Evolutionary conservation across 2,797 vertebrate genomes (phyloP), one percentile per base, ranked within the genome.

Genomic region (Urophycis tenuis): DNA sequence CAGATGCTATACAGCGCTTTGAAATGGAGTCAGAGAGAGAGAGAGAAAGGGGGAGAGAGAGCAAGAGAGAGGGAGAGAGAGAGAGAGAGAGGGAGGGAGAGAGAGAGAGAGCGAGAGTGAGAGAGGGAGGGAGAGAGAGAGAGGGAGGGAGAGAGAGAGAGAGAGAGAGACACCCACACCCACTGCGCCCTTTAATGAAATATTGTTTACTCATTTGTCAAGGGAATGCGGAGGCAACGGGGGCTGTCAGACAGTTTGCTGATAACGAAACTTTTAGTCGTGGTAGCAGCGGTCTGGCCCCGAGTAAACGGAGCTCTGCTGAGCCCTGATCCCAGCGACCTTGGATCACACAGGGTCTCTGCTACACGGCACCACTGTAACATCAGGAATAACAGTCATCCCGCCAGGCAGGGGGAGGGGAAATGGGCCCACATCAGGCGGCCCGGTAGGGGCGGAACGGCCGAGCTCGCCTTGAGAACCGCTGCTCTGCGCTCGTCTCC

Each of bases 191-290:
- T 75, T 75, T 79, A 69, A 19, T 32, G 74, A 80, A 72, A 77
- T 81, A 79, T 82, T 83, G 81, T 88, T 85, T 73, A 79, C 74
- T 81, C 79, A 75, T 87, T 85, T 77, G 35, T 88, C 84, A 83
- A 11, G 34, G 75, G 78, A 39, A 71, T 3, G 75, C 73, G 30
- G 72, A 1, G 77, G 2, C 39, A 33, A 7, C 17, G 41, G 75
- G 75, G 73, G 78, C 53, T 53, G 78, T 70, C 77, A 80, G 78
- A 87, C 81, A 80, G 79, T 4, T 14, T 64, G 81, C 87, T 87
- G 85, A 87, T 87, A 81, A 80, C 83, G 82, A 83, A 67, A 77
- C 25, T 77, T 82, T 77, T 76, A 79, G 71, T 76, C 79, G 74
- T 76, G 60, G 71, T 33, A 74, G 76, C 53, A 0, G 53, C 29